Percentiles rank a stretch among this genome's conserved stretches.
phyloP scores from a whole-genome alignment of 2,888 invertebrate species.

The Rhyacophila evoluta region DNA sequence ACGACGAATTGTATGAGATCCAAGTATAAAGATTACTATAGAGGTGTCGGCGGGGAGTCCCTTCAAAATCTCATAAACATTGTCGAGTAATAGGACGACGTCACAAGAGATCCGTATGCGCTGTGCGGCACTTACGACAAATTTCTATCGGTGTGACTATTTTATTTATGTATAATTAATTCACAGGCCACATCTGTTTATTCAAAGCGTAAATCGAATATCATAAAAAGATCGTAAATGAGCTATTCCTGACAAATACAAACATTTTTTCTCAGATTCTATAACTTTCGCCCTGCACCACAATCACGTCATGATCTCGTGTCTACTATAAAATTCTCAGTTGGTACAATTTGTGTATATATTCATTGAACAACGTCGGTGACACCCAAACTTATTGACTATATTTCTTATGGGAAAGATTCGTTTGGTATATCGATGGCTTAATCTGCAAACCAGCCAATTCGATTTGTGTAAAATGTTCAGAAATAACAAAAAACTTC shows the following conservation, averaged over 20 bases:
- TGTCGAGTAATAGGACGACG: conserved; percentile 35
- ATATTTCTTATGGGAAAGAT: too few relatives aligned
- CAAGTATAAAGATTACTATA: conserved; percentile 32
- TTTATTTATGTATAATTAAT: neutral
- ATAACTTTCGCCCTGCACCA: too few relatives aligned
- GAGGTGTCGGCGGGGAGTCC: conserved; percentile 46
- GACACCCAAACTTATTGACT: too few relatives aligned
- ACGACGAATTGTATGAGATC: too few relatives aligned
- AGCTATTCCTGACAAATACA: neutral
- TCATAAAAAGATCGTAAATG: neutral
- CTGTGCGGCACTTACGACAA: neutral
- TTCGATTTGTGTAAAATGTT: too few relatives aligned
- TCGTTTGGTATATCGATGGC: too few relatives aligned
- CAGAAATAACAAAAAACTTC: too few relatives aligned
- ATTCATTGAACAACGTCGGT: neutral
- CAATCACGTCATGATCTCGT: too few relatives aligned
- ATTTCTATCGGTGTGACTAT: neutral
- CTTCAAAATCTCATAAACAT: conserved; percentile 37
- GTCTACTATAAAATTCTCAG: neutral
- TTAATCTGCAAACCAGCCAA: too few relatives aligned
- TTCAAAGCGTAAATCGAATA: neutral
- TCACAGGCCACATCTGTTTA: neutral
- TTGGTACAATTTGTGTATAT: neutral
- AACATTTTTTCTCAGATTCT: neutral
- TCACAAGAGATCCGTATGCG: conserved; percentile 12